Base-by-base conservation (phyloP, 2,113 vertebrate genomes). In the Lamprotornis superbus region DNA sequence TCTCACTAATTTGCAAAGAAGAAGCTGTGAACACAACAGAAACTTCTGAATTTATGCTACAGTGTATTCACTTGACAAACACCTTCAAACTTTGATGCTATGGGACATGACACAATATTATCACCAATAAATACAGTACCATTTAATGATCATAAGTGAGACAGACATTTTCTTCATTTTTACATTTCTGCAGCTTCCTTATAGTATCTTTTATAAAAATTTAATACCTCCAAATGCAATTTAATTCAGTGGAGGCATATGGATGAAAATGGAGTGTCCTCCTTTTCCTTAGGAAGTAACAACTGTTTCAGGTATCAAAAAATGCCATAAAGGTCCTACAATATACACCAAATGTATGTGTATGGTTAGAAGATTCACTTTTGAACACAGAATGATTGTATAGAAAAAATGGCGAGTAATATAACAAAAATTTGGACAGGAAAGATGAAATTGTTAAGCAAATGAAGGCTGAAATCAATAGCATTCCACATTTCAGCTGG, bases 341-440 rank as follows among this genome's bases (percentile, higher is more conserved):
- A 57, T 12, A 61, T 15, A 53, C 0, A 5, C 2, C 42, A 69
- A 23, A 50, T 11, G 1, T 15, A 33, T 15, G 2, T 1, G 0
- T 33, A 42, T 7, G 2, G 37, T n/a, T 92, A 56, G 28, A 87
- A 82, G 10, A 60, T 9, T 61, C 53, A 49, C 35, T 67, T 37
- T 35, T 28, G 16, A 79, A 71, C 3, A 23, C 11, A 60, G 18
- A 85, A 56, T 1, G 1, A 55, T 79, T 2, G 6, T 7, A 47
- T 2, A 73, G 18, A 37, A 94, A 86, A 87, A 61, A 69, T 4
- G 1, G 13, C 61, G 22, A 49, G 15, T 8, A 71, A 68, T 14
- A 18, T 1, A 7, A 46, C 7, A 13, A 85, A 65, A 53, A 76
- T 49, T 21, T 52, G 12, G 23, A 69, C n/a, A 83, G 27, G 9